These are phyloP conservation scores for Platycheirus albimanus DNA, from an alignment of 2,888 invertebrate genomes.

Conservation along the genomic window DNA sequence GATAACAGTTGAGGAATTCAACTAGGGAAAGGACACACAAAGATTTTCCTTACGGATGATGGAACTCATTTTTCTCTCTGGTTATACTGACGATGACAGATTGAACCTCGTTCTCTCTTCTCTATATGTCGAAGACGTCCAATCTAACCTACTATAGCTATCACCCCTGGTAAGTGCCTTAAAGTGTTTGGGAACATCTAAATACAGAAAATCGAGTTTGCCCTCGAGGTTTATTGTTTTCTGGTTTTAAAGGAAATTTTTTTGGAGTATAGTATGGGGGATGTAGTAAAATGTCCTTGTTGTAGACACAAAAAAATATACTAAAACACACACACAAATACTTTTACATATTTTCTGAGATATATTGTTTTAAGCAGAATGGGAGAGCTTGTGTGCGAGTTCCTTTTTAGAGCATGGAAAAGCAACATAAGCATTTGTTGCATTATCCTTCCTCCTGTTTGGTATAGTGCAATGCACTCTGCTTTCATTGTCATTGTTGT, in stretches of 20 bases:
- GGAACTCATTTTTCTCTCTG: conserved; percentile 55
- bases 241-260: conserved; percentile 41
- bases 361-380: conserved; percentile 49
- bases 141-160: neutral
- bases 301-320: conserved; percentile 42
- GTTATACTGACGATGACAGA: conserved; percentile 70
- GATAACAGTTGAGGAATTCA: conserved; percentile 56
- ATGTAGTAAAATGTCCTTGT: conserved; percentile 31
- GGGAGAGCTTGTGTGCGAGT: conserved; percentile 5
- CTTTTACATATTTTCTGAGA: neutral
- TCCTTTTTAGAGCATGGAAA: conserved; percentile 4
- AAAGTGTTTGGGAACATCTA: conserved; percentile 61
- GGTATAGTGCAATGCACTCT: conserved; percentile 8
- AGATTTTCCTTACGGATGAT: conserved; percentile 43
- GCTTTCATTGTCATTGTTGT: neutral
- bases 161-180: conserved; percentile 11
- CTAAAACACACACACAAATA: conserved; percentile 1
- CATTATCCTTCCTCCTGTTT: conserved; percentile 17
- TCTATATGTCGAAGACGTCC: conserved; percentile 1
- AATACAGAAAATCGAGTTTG: conserved; percentile 70
- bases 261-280: neutral
- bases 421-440: conserved; percentile 40
- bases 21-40: conserved; percentile 25
- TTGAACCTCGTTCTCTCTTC: conserved; percentile 23
- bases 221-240: conserved; percentile 70